phyloP scores from a whole-genome alignment of 2,113 vertebrate species.

The Indri indri region DNA sequence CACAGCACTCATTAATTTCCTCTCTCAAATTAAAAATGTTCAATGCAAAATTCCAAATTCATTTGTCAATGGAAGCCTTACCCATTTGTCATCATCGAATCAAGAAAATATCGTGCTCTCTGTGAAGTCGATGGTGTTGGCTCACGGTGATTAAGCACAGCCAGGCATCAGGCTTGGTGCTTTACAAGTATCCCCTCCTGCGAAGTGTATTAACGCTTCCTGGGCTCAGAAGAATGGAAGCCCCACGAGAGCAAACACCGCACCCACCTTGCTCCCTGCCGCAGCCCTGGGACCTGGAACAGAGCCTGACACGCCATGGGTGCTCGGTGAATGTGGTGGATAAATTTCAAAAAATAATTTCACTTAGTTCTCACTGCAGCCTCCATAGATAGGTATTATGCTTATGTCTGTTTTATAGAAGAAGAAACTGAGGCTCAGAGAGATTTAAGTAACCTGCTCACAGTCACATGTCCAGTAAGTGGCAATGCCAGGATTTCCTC shows the following conservation, averaged over 20 bases:
- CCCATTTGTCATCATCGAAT: background rate
- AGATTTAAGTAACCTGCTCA: background rate
- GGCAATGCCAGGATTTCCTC: background rate
- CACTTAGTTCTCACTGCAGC: background rate
- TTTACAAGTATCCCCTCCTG: background rate
- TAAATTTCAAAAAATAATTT: background rate
- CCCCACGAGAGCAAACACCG: background rate
- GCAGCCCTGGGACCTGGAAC: background rate
- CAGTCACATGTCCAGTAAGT: too few relatives aligned
- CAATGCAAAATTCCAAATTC: background rate
- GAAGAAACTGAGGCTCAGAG: background rate
- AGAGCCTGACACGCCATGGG: background rate
- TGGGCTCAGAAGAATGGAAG: background rate
- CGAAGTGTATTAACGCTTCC: background rate
- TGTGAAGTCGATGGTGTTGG: background rate
- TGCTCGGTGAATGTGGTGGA: background rate
- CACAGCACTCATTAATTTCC: background rate
- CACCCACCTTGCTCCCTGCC: background rate
- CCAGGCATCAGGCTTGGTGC: fast-evolving
- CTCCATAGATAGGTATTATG: background rate
- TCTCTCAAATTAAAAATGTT: background rate
- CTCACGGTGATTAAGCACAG: background rate
- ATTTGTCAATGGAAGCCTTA: background rate
- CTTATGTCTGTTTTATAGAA: background rate
- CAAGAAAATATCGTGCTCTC: background rate